A percentile compares a stretch with the other conserved stretches of the same genome.
These are phyloP conservation scores for Spatula clypeata DNA, from an alignment of 2,797 vertebrate species.

Conservation along the genomic window DNA sequence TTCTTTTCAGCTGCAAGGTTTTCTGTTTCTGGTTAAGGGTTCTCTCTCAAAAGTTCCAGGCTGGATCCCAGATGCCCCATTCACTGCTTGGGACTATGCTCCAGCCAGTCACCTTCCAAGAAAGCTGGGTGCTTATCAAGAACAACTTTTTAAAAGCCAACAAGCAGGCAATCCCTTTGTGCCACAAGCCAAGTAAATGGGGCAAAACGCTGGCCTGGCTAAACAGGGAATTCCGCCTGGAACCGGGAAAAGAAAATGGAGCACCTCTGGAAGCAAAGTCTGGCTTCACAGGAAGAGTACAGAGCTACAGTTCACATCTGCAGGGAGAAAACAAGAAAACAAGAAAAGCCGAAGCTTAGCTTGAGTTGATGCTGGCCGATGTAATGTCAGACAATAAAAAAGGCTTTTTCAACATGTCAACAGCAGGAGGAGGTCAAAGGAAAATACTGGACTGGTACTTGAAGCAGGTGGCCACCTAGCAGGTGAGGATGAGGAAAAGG, in stretches of 20 bases:
- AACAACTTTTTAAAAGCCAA: neutral
- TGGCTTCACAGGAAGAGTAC: neutral
- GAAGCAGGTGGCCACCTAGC: neutral
- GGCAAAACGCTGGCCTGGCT: neutral
- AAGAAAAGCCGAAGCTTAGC: neutral
- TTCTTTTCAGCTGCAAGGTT: neutral
- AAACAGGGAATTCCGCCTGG: neutral
- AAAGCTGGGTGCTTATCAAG: neutral
- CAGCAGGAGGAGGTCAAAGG: neutral
- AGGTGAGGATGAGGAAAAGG: neutral
- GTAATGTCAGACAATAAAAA: neutral
- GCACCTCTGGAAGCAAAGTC: neutral
- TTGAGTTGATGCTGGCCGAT: neutral
- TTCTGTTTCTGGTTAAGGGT: neutral
- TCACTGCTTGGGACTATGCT: neutral
- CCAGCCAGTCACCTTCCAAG: slow-evolving; percentile 3
- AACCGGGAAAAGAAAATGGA: neutral
- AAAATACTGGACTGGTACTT: neutral
- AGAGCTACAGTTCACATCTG: neutral
- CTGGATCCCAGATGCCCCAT: neutral
- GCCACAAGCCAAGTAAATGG: neutral
- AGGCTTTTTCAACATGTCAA: neutral
- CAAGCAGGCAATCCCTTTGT: neutral
- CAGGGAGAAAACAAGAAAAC: neutral
- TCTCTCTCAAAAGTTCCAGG: neutral